Evolutionary conservation across 2,888 invertebrate species (phyloP), one percentile per base, ranked within the genome.

Genomic region (Patella ulyssiponensis): DNA sequence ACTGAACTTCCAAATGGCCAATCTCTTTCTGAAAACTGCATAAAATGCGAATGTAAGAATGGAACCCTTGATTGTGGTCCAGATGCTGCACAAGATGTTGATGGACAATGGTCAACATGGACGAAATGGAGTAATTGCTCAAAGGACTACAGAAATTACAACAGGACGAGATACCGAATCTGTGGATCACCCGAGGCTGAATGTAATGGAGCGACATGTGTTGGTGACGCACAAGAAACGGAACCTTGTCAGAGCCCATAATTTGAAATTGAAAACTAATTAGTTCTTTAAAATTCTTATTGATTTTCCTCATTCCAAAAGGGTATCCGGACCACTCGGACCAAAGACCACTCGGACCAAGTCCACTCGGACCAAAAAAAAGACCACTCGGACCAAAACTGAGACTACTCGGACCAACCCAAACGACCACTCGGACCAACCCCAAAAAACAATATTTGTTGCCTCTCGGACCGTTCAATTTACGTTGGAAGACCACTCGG

Each of bases 1-100:
- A 64, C n/a, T 64, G 58, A 64, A 64, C 58, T 64, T 5, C n/a
- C 20, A 20, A 64, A 64, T 20, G 20, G 20, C 20, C n/a, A 64
- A 64, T 64, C 58, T 20, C 4, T n/a, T 20, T n/a, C 20, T 7
- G 58, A 64, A 4, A 64, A 64, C 58, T 64, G 58, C 20, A 64
- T 17, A 20, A 64, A 64, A 64, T 64, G 58, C 11, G 20, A n/a
- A 64, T 64, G 58, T n/a, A 7, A n/a, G 4, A 64, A 64, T 64
- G 58, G 58, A 20, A n/a, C 58, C 20, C 58, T 64, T 64, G 58
- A 64, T 64, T 64, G 58, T n/a, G 58, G 58, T 20, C n/a, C 20
- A 1, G 58, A 64, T 64, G 58, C 58, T 9, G 58, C n/a, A 9
- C 58, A 64, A 64, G n/a, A 20, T 64, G 58, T 64, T 20, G 20